phyloP scores from a whole-genome alignment of 2,113 vertebrate species.

The Corvus moneduloides region DNA sequence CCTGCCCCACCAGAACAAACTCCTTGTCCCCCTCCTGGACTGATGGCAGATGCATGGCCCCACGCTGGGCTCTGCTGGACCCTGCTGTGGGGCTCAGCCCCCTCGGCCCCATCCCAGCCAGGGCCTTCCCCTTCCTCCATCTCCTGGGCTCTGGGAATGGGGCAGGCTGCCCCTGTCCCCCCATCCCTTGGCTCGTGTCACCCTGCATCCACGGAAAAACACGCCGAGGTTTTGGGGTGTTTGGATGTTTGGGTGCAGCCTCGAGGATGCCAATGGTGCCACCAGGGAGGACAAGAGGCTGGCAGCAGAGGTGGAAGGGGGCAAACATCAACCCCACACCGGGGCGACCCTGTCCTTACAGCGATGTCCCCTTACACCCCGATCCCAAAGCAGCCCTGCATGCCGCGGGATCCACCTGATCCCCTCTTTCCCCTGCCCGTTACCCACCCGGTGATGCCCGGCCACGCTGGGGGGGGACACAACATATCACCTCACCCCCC shows the following conservation, averaged over 20 bases:
- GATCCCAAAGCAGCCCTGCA: not conserved
- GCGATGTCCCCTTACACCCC: no score
- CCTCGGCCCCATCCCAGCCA: accelerated
- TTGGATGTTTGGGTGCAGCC: not conserved
- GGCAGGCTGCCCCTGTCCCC: not conserved
- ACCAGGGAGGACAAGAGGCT: not conserved
- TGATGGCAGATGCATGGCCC: not conserved
- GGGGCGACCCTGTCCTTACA: accelerated
- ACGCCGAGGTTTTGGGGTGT: not conserved
- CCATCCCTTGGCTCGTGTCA: not conserved
- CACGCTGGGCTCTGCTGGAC: not conserved
- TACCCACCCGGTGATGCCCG: not conserved
- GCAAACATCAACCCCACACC: not conserved
- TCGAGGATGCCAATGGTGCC: not conserved
- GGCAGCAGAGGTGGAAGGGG: no score
- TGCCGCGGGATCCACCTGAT: not conserved
- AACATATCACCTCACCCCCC: not conserved
- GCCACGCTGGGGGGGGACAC: not conserved
- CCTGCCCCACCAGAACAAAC: not conserved
- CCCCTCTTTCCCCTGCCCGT: no score
- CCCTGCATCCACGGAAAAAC: not conserved
- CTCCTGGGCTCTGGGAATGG: not conserved
- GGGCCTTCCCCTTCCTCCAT: not conserved
- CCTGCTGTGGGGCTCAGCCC: not conserved
- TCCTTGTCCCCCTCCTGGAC: accelerated